A percentile compares a stretch with the other conserved stretches of the same genome.
Evolutionary conservation across 2,888 invertebrate species (phyloP).

Genomic region (Archips xylosteana): DNA sequence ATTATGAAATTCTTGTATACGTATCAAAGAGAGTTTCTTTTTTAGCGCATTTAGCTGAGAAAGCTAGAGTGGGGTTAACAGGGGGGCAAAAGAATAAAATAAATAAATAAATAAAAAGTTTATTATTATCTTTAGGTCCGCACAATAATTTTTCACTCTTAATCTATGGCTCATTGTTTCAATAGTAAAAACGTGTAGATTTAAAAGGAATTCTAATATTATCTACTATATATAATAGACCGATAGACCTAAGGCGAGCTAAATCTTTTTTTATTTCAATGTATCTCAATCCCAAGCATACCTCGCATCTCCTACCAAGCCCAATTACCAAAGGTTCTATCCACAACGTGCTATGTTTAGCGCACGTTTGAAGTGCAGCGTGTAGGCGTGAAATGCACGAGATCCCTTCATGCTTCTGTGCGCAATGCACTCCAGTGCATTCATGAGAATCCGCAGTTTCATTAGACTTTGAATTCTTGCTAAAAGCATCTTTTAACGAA

Average conservation of each 20-base stretch:
- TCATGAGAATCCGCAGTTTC: not conserved
- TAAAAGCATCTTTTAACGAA: not conserved
- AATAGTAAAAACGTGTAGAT: too few species aligned
- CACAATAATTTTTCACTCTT: too few species aligned
- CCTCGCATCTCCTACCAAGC: not conserved
- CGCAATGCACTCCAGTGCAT: slow-evolving; percentile 8
- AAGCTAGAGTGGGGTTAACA: not conserved
- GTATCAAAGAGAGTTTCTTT: not conserved
- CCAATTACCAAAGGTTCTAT: not conserved
- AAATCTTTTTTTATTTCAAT: too few species aligned
- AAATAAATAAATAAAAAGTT: too few species aligned
- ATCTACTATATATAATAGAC: too few species aligned
- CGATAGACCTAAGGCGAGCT: too few species aligned
- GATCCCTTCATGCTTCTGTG: slow-evolving; percentile 7
- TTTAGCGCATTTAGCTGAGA: not conserved
- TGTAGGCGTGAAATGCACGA: slow-evolving; percentile 13
- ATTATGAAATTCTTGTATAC: not conserved
- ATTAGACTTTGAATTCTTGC: not conserved
- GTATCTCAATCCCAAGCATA: not conserved
- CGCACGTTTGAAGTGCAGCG: slow-evolving; percentile 15
- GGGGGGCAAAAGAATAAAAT: not conserved
- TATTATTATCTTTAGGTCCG: too few species aligned
- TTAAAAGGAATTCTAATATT: too few species aligned
- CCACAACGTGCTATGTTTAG: slow-evolving; percentile 17
- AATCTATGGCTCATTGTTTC: too few species aligned